Conservation (phyloP, 2,113 vertebrate species). For the Seriola quinqueradiata region DNA sequence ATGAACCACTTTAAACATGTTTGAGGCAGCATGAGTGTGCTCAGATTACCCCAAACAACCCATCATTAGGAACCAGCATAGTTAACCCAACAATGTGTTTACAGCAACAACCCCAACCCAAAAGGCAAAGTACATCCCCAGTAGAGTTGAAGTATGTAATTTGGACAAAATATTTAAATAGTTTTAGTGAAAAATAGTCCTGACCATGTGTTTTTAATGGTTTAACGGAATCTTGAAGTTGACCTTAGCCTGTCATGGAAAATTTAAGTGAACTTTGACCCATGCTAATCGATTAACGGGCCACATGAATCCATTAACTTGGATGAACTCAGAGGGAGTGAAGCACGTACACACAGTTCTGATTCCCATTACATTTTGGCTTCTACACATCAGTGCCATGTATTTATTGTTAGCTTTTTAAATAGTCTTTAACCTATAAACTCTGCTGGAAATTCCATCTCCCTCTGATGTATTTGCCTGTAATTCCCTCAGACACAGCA, state of each 20-base stretch:
- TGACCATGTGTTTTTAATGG: slow-evolving; percentile 14
- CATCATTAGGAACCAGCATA: too few species aligned
- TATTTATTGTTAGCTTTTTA: slow-evolving; percentile 15
- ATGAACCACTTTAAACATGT: too few species aligned
- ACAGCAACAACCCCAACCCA: too few species aligned
- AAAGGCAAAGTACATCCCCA: too few species aligned
- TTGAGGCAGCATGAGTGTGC: too few species aligned
- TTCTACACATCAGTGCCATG: not conserved
- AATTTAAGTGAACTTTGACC: slow-evolving; percentile 37
- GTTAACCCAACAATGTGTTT: too few species aligned
- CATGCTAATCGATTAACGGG: not conserved
- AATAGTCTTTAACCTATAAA: not conserved
- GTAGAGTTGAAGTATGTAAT: not conserved
- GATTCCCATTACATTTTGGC: not conserved
- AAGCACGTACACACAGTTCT: slow-evolving; percentile 1
- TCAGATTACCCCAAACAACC: too few species aligned
- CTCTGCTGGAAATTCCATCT: slow-evolving; percentile 22
- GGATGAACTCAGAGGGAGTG: slow-evolving; percentile 13
- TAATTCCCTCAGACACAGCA: slow-evolving; percentile 34
- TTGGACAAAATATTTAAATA: not conserved
- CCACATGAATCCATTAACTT: slow-evolving; percentile 18
- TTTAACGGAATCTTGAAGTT: slow-evolving; percentile 18
- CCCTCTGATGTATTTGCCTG: slow-evolving; percentile 10
- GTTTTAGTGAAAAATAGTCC: slow-evolving; percentile 21
- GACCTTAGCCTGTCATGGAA: slow-evolving; percentile 13